phyloP scores from a whole-genome alignment of 2,113 vertebrate species.

The Puntigrus tetrazona region DNA sequence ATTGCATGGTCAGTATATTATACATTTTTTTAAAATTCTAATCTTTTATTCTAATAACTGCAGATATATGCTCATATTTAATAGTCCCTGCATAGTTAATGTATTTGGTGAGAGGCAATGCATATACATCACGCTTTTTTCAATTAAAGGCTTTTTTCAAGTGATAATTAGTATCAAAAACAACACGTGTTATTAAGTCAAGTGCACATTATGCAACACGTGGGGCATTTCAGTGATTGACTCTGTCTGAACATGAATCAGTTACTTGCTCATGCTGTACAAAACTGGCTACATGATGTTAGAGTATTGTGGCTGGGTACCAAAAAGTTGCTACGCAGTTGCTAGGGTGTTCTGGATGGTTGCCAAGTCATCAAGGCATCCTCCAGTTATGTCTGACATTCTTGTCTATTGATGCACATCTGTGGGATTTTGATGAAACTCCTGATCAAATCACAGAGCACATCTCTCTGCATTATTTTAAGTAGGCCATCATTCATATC shows the following conservation, averaged over 20 bases:
- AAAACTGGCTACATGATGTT: neutral
- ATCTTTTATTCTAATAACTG: neutral
- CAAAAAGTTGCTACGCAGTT: too few species aligned
- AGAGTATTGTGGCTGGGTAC: neutral
- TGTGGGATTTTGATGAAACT: neutral
- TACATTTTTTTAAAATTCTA: neutral
- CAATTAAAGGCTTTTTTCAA: neutral
- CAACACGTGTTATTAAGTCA: constrained; percentile 43
- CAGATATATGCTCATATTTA: neutral
- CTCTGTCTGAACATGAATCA: neutral
- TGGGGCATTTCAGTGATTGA: neutral
- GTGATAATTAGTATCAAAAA: neutral
- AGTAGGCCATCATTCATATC: neutral
- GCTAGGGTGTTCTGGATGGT: too few species aligned
- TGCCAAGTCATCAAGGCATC: neutral
- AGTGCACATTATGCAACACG: constrained; percentile 27
- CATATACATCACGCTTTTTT: neutral
- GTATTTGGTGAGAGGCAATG: neutral
- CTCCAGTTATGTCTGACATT: neutral
- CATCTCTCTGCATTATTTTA: neutral
- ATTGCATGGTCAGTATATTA: neutral
- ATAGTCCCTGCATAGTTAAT: neutral
- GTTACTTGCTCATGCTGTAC: neutral
- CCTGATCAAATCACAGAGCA: neutral
- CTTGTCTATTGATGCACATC: neutral